These are phyloP conservation scores for Agapornis canus DNA, from an alignment of 2,797 vertebrate species.

Conservation along the genomic window DNA sequence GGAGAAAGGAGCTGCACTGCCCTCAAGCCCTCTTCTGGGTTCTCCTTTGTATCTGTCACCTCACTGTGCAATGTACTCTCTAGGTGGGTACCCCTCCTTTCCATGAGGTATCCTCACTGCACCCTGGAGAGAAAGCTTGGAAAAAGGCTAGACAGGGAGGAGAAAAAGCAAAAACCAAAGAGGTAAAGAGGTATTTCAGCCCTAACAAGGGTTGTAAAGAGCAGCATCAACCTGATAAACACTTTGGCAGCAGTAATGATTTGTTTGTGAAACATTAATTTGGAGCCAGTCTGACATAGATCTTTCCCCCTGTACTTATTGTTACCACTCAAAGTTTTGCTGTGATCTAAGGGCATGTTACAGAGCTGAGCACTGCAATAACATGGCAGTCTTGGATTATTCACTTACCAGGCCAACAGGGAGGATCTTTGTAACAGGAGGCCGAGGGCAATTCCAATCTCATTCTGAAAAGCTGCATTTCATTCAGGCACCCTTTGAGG, in stretches of 20 bases:
- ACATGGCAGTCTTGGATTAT: background rate
- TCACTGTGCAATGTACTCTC: fast-evolving
- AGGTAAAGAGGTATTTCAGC: background rate
- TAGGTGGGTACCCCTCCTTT: background rate
- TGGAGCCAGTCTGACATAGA: background rate
- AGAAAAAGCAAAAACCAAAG: background rate
- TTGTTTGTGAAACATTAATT: background rate
- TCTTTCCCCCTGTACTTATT: background rate
- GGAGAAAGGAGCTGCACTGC: background rate
- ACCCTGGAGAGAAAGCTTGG: background rate
- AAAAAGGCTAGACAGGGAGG: background rate
- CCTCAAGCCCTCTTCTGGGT: background rate
- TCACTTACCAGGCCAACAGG: background rate
- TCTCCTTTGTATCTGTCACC: background rate
- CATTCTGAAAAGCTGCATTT: background rate
- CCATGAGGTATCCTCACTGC: background rate
- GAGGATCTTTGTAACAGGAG: background rate
- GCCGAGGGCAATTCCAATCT: slow-evolving; percentile 4
- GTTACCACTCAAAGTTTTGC: background rate
- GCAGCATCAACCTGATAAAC: background rate
- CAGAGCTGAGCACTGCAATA: background rate
- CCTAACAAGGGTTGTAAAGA: background rate
- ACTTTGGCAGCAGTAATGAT: background rate
- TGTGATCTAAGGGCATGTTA: background rate
- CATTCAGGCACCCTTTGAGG: slow-evolving; percentile 33